Conservation (phyloP, 1,140 invertebrate species). For the Magallana angulata region DNA sequence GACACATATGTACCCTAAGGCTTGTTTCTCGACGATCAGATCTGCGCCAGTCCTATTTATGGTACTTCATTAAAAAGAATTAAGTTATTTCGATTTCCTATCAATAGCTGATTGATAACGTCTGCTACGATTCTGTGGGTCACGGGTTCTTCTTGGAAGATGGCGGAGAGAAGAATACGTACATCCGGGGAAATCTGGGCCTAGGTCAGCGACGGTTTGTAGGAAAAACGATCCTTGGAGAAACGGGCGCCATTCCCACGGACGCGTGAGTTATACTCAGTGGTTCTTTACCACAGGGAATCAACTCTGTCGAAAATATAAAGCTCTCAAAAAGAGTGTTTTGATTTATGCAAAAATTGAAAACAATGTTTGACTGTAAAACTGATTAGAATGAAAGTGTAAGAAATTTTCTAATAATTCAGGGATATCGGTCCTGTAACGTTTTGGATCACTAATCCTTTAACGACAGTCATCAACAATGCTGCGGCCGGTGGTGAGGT, state of each 20-base stretch:
- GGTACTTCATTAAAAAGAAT: not conserved
- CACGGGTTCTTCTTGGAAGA: constrained; percentile 75
- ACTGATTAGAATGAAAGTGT: not conserved
- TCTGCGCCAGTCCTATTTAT: not conserved
- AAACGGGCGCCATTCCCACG: constrained; percentile 38
- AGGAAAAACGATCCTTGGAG: not conserved
- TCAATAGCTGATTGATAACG: constrained; percentile 64
- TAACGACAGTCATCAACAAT: constrained; percentile 39
- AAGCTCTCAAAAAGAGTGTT: no score
- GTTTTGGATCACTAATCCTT: constrained; percentile 45
- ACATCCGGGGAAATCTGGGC: constrained; percentile 68
- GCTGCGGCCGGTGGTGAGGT: constrained; percentile 45
- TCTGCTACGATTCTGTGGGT: constrained; percentile 70
- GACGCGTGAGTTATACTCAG: not conserved
- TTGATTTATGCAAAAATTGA: no score
- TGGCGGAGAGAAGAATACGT: constrained; percentile 70
- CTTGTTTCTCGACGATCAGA: no score
- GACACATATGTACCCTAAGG: no score
- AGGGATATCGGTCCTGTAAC: constrained; percentile 19
- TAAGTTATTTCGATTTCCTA: not conserved
- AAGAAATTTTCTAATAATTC: not conserved
- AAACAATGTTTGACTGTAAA: no score
- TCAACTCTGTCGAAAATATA: no score
- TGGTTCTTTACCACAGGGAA: no score
- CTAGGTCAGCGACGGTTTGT: constrained; percentile 43